These are phyloP conservation scores for Chaetoderma sp. DNA, from an alignment of 2,888 invertebrate species.

Conservation along the genomic window DNA sequence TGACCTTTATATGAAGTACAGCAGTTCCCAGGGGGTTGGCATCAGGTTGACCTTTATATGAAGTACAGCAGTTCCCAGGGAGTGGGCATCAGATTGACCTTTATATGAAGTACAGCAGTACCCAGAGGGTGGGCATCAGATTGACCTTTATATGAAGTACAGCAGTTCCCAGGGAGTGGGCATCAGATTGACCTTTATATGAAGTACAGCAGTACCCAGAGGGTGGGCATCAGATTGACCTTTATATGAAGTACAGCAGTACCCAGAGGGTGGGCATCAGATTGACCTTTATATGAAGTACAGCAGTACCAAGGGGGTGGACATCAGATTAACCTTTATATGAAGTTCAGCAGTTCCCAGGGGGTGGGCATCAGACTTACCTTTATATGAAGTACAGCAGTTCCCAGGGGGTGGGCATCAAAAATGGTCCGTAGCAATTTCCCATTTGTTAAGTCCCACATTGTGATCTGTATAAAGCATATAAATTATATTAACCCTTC, in stretches of 20 bases:
- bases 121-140: slow-evolving; percentile 87
- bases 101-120: slow-evolving; percentile 83
- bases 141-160: no score
- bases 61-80: no score
- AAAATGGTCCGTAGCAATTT: slow-evolving; percentile 79
- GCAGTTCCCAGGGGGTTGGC: no score
- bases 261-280: slow-evolving; percentile 86
- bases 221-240: slow-evolving; percentile 82
- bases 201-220: slow-evolving; percentile 84
- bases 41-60: no score
- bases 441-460: slow-evolving; percentile 86
- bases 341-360: no score
- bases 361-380: slow-evolving; percentile 59
- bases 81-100: no score
- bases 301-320: no score
- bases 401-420: slow-evolving; percentile 86
- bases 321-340: no score
- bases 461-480: slow-evolving; percentile 76
- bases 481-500: no score
- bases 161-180: no score
- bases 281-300: no score
- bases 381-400: slow-evolving; percentile 83
- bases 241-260: slow-evolving; percentile 83
- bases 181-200: slow-evolving; percentile 75
- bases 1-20: no score